Conservation (phyloP, 2,888 invertebrate species). For the Drosophila longiperda region DNA sequence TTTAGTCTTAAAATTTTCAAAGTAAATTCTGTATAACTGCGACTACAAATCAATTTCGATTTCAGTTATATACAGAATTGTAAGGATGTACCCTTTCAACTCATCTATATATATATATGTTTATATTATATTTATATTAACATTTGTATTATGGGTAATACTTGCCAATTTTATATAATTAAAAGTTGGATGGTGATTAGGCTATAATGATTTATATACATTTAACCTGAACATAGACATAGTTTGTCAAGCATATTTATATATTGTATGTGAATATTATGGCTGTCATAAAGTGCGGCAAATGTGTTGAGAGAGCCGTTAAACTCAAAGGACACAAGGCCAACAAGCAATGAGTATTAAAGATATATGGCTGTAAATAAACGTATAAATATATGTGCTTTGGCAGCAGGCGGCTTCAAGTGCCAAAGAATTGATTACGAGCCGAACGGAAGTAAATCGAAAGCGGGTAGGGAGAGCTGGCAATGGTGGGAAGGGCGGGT, state of each 20-base stretch:
- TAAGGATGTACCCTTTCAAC: neutral
- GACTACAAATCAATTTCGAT: neutral
- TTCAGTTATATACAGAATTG: neutral
- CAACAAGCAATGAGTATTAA: conserved; percentile 1
- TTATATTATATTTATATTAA: neutral
- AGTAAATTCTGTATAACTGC: neutral
- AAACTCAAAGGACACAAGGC: neutral
- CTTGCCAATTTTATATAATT: neutral
- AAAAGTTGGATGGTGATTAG: neutral
- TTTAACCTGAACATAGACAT: neutral
- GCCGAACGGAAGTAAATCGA: conserved; percentile 11
- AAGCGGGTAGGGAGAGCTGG: neutral
- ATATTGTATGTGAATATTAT: neutral
- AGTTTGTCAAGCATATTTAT: neutral
- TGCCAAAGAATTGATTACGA: conserved; percentile 60
- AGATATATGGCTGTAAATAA: conserved; percentile 51
- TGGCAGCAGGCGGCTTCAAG: conserved; percentile 31
- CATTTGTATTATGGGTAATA: neutral
- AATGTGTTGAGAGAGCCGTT: conserved; percentile 17
- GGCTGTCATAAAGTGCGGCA: neutral
- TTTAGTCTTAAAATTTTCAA: neutral
- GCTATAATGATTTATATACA: neutral
- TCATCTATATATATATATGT: neutral
- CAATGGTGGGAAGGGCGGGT: neutral
- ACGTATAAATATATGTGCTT: conserved; percentile 22